A percentile compares a stretch with the other conserved stretches of the same genome.
These are phyloP conservation scores for Teleogryllus occipitalis DNA, from an alignment of 1,140 invertebrate species.

Conservation along the genomic window DNA sequence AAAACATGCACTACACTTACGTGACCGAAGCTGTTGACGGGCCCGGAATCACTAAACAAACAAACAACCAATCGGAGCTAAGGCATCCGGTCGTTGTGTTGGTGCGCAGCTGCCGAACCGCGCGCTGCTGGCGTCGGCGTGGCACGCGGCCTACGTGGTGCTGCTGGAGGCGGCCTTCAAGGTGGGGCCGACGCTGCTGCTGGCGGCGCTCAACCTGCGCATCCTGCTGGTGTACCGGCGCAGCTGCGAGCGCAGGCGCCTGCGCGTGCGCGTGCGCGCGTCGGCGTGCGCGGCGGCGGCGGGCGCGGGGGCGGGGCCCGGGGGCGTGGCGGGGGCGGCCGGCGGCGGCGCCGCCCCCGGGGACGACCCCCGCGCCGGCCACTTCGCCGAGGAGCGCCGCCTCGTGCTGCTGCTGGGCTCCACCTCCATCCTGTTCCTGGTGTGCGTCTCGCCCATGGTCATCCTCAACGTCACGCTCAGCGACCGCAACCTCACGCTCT, in stretches of 20 bases:
- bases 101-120: neutral
- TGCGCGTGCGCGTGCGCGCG: conserved; percentile 25
- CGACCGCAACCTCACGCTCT: conserved; percentile 49
- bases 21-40: too few relatives aligned
- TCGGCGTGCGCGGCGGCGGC: conserved; percentile 30
- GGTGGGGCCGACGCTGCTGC: conserved; percentile 54
- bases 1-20: too few relatives aligned
- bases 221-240: conserved; percentile 60
- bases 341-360: conserved; percentile 37
- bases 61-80: too few relatives aligned
- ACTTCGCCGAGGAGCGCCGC: conserved; percentile 59
- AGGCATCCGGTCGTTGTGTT: too few relatives aligned
- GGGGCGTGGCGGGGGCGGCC: conserved; percentile 33
- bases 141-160: conserved; percentile 49
- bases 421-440: conserved; percentile 62
- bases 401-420: conserved; percentile 59
- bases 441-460: conserved; percentile 68
- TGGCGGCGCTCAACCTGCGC: conserved; percentile 57
- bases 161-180: conserved; percentile 57
- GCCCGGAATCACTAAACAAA: too few relatives aligned
- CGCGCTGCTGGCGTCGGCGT: conserved; percentile 23
- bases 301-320: conserved; percentile 27
- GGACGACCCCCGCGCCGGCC: conserved; percentile 47
- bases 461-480: conserved; percentile 61
- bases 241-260: conserved; percentile 52